phyloP scores from a whole-genome alignment of 2,797 vertebrate genomes.

The Margarornis squamiger region DNA sequence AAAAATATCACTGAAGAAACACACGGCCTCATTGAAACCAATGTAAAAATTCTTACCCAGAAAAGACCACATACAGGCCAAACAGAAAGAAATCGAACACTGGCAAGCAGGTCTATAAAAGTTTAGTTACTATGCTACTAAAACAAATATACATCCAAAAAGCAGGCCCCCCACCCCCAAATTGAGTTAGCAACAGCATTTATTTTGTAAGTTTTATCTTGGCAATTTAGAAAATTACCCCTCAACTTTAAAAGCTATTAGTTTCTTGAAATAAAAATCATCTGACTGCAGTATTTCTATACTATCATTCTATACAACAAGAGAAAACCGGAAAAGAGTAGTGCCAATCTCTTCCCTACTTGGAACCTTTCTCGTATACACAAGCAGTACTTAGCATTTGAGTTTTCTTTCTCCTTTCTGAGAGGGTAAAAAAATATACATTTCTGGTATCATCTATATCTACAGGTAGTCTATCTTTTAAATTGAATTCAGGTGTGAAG shows the following conservation, averaged over 20 bases:
- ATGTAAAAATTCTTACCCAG: background rate
- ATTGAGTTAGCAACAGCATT: background rate
- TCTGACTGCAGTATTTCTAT: background rate
- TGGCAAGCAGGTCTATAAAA: background rate
- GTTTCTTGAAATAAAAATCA: background rate
- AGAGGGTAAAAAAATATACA: fast-evolving
- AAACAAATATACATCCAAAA: background rate
- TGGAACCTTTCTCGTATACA: background rate
- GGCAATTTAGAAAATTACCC: background rate
- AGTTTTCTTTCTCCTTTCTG: background rate
- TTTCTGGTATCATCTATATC: background rate
- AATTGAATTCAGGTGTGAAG: background rate
- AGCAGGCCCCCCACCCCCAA: background rate
- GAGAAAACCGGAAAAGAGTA: background rate
- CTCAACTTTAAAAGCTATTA: background rate
- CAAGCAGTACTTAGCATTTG: fast-evolving
- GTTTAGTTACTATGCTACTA: background rate
- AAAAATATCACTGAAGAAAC: background rate
- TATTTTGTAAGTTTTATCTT: background rate
- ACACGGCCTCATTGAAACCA: background rate
- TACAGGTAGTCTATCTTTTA: background rate
- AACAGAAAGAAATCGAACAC: background rate
- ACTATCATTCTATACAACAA: background rate
- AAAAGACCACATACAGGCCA: background rate
- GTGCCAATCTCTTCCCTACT: background rate